Evolutionary conservation across 2,797 vertebrate genomes (phyloP), one percentile per base, ranked within the genome.

Genomic region (Periparus ater): DNA sequence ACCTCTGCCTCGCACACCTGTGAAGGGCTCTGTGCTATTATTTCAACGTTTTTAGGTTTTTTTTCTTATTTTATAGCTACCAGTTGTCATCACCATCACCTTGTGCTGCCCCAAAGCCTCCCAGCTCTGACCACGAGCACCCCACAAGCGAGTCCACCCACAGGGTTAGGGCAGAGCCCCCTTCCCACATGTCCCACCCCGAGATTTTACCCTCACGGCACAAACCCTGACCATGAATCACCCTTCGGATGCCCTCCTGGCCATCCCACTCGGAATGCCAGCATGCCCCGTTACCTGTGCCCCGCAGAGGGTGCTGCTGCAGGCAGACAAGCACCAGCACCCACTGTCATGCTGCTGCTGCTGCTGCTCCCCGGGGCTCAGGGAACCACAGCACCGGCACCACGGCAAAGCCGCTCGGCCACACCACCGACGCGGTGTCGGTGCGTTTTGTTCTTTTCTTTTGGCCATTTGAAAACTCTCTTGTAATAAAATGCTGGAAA

Each of bases 381-480:
- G n/a, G 12, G 22, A 25, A 66, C 55, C 38, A 9, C 60, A 3
- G 78, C 8, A 8, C 5, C 0, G 0, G n/a, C 1, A 1, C 12
- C 6, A 54, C 0, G 0, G 91, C 76, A 83, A 63, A 84, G 53
- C 80, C 3, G 0, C 76, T 34, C 34, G 3, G 55, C 22, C 65
- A 13, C 1, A 0, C n/a, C 8, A 1, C 2, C 0, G 65, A 44
- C 5, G 2, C 2, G 1, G 53, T 30, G 83, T 3, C 0, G 0
- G 11, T 5, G 10, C 0, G 4, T 4, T 70, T 19, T 30, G 18
- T 13, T 44, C 3, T 25, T n/a, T 48, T 30, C 23, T 61, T 53
- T 50, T 54, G 16, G 38, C 12, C 20, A 48, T 62, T 20, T 44
- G 13, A 65, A 87, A 62, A 22, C 18, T 89, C 47, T 3, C 47